These are phyloP conservation scores for Telmatherina bonti DNA, from an alignment of 2,797 vertebrate genomes.

Conservation along the genomic window DNA sequence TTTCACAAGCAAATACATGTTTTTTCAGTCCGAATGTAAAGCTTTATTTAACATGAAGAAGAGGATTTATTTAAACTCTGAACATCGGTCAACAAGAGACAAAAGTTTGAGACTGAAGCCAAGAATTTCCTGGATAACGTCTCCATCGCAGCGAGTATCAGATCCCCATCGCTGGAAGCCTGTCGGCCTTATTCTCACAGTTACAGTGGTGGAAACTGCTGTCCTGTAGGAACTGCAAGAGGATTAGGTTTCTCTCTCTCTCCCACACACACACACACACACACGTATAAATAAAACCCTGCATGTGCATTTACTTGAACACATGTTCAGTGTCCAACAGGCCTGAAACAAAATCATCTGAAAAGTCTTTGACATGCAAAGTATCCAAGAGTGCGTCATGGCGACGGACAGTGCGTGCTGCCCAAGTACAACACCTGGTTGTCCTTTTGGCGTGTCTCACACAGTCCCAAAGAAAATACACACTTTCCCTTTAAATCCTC, in stretches of 20 bases:
- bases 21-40: not conserved
- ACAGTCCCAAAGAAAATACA: slow-evolving; percentile 5
- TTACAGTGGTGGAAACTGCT: slow-evolving; percentile 43
- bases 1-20: not conserved
- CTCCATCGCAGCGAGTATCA: slow-evolving; percentile 36
- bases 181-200: slow-evolving; percentile 40
- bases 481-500: slow-evolving; percentile 41
- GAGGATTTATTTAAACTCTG: not conserved
- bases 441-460: slow-evolving; percentile 15
- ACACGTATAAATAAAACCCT: slow-evolving; percentile 1
- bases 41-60: not conserved
- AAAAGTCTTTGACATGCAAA: slow-evolving; percentile 4
- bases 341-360: slow-evolving; percentile 50
- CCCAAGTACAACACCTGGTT: slow-evolving; percentile 28
- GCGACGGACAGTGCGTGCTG: slow-evolving; percentile 11
- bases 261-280: slow-evolving; percentile 3
- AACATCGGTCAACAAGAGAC: slow-evolving; percentile 22
- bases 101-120: slow-evolving; percentile 7
- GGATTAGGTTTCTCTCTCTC: slow-evolving; percentile 30
- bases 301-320: not conserved
- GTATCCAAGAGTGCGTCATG: slow-evolving; percentile 15
- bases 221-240: slow-evolving; percentile 6
- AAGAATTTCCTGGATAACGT: slow-evolving; percentile 24
- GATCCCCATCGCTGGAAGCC: slow-evolving; percentile 36
- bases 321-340: not conserved